Conservation (phyloP, 1,140 invertebrate species). For the Zaprionus kolodkinae region DNA sequence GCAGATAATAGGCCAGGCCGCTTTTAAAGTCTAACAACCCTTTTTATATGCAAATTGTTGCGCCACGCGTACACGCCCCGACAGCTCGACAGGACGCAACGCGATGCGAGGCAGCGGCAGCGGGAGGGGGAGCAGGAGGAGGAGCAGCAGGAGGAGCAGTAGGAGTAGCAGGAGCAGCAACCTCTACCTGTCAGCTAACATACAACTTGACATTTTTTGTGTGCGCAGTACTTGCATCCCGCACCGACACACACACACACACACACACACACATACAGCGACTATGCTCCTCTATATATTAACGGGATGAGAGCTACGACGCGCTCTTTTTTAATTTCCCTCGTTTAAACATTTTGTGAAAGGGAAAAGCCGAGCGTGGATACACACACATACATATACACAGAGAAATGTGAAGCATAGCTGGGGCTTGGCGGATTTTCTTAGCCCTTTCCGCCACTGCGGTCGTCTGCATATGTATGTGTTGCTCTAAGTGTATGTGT, state of each 20-base stretch:
- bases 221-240: slow-evolving; percentile 47
- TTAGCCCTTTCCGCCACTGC: slow-evolving; percentile 36
- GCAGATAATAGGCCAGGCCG: slow-evolving; percentile 78
- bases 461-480: slow-evolving; percentile 30
- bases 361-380: slow-evolving; percentile 40
- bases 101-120: no score
- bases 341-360: slow-evolving; percentile 71
- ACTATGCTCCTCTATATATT: slow-evolving; percentile 6
- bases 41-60: slow-evolving; percentile 83
- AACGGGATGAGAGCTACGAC: slow-evolving; percentile 11
- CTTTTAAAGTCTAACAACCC: slow-evolving; percentile 82
- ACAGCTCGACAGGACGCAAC: slow-evolving; percentile 1
- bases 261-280: neutral
- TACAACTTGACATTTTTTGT: slow-evolving; percentile 77
- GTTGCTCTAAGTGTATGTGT: neutral
- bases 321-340: slow-evolving; percentile 67
- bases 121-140: neutral
- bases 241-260: slow-evolving; percentile 19
- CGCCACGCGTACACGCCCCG: slow-evolving; percentile 68
- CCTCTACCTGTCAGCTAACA: slow-evolving; percentile 28
- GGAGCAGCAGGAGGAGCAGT: neutral
- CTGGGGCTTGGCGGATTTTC: slow-evolving; percentile 28
- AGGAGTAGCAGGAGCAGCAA: neutral
- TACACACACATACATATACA: slow-evolving; percentile 12
- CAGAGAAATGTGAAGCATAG: neutral